Evolutionary conservation across 2,888 invertebrate species (phyloP).

Genomic region (Glaucopsyche alexis): DNA sequence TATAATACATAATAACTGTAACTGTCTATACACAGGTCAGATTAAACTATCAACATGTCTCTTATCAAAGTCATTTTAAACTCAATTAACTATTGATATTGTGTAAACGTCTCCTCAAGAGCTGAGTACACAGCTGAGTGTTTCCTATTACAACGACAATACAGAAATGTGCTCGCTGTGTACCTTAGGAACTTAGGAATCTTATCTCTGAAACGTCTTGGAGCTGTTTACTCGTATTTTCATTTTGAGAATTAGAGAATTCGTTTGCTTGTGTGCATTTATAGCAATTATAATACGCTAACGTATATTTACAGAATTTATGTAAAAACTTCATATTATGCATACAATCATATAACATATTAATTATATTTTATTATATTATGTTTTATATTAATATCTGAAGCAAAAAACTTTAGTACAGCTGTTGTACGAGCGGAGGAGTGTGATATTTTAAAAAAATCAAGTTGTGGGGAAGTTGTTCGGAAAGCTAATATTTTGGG

Average conservation of each 20-base stretch:
- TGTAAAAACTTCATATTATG: too few relatives aligned
- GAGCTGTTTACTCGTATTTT: background rate
- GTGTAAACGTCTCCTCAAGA: constrained; percentile 37
- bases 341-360: too few relatives aligned
- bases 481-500: too few relatives aligned
- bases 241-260: background rate
- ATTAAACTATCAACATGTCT: constrained; percentile 2
- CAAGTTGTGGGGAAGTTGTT: too few relatives aligned
- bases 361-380: too few relatives aligned
- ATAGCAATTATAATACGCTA: background rate
- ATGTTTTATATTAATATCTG: too few relatives aligned
- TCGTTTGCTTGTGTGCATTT: background rate
- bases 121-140: constrained; percentile 51
- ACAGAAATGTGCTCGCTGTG: constrained; percentile 44
- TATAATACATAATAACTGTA: too few relatives aligned
- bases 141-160: constrained; percentile 51
- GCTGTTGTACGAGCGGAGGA: too few relatives aligned
- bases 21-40: background rate
- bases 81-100: constrained; percentile 24
- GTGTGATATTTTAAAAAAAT: too few relatives aligned
- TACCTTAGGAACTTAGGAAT: constrained; percentile 28
- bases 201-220: constrained; percentile 3
- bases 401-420: too few relatives aligned
- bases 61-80: constrained; percentile 26
- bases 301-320: too few relatives aligned